Base-by-base conservation (phyloP, 1,140 invertebrate species). In the Oedothorax gibbosus region DNA sequence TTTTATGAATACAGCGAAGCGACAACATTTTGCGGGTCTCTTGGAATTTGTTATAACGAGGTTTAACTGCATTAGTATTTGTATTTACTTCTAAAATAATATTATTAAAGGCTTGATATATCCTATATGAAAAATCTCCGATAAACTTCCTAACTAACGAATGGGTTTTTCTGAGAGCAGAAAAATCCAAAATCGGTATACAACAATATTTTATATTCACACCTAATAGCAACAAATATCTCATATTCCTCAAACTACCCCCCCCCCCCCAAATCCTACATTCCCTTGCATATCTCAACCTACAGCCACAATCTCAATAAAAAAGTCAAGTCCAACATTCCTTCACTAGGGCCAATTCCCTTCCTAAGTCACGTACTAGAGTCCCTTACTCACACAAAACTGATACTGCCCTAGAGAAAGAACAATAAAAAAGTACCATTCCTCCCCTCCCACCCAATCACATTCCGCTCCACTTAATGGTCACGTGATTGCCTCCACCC, bases 391-490 rank as follows among this genome's bases (percentile, higher is more conserved):
- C 64, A 35, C 35, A 35, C 76, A 64, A 66, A 79, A 66, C 62
- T 68, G 62, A 68, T 50, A 66, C 15, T 20, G 49, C 68, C 10
- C 15, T 35, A 66, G 9, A 71, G 35, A 49, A 53, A 54, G 66
- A 53, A 79, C 50, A 71, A 73, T 35, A 82, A 68, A 82, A 18
- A 56, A 35, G 11, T 54, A n/a, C 51, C 49, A 68, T 50, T 69
- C 14, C 14, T 54, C 56, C 18, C 81, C 81, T 56, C 81, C 81
- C 71, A 62, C 71, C 76, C 81, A 84, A 84, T 84, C 69, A 20
- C 72, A 75, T 84, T 84, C 81, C 81, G 81, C 81, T 84, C 71
- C 72, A 84, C 60, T 84, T 84, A 84, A 84, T 84, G 69, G 71
- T 54, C 81, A 76, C 81, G 81, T 84, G 60, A 84, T 75, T 84